phyloP scores from a whole-genome alignment of 2,888 invertebrate genomes.

The Phoenoteleia sp. region DNA sequence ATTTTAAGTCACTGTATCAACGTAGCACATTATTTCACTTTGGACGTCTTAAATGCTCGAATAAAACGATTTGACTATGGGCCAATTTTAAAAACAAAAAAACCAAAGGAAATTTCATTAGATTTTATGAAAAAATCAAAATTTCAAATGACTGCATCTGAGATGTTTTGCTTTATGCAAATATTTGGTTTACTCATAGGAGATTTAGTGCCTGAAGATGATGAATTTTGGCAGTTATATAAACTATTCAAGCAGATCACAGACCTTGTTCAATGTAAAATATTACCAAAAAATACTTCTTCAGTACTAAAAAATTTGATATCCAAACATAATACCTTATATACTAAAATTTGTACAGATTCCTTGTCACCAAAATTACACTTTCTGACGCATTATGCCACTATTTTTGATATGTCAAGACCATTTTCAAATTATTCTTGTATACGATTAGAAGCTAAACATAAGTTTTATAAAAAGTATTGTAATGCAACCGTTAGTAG shows the following conservation, averaged over 20 bases:
- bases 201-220: conserved; percentile 22
- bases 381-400: conserved; percentile 32
- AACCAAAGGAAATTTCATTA: not conserved
- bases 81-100: not conserved
- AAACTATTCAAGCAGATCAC: conserved; percentile 14
- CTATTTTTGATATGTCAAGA: conserved; percentile 39
- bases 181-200: conserved; percentile 31
- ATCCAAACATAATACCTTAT: conserved; percentile 34
- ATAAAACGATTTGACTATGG: conserved; percentile 13
- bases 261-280: conserved; percentile 14
- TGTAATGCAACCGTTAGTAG: not conserved
- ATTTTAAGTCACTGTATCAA: conserved; percentile 13
- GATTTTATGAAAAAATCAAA: conserved; percentile 12
- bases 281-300: conserved; percentile 10
- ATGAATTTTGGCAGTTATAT: conserved; percentile 32
- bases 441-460: conserved; percentile 39
- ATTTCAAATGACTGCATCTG: conserved; percentile 37
- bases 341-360: conserved; percentile 9
- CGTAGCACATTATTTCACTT: not conserved
- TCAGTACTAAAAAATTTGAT: conserved; percentile 3
- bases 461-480: conserved; percentile 1
- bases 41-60: not conserved
- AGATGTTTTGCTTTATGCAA: conserved; percentile 27
- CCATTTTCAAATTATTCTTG: conserved; percentile 42
- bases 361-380: conserved; percentile 43